phyloP scores from a whole-genome alignment of 2,888 invertebrate species.

The Corythucha ciliata region DNA sequence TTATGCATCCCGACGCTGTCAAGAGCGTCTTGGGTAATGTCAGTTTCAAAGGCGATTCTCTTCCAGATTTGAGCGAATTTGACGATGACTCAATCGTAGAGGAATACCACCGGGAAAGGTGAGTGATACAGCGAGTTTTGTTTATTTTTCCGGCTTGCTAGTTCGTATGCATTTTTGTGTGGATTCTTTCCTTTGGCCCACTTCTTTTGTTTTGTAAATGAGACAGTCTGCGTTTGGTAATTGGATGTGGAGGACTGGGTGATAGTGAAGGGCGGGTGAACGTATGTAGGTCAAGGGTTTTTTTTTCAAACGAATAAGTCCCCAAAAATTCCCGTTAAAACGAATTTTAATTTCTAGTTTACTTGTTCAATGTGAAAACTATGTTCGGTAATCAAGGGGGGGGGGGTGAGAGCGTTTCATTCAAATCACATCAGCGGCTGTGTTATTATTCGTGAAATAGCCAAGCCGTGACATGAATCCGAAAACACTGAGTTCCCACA shows the following conservation, averaged over 20 bases:
- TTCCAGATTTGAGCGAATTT: constrained; percentile 49
- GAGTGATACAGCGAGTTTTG: constrained; percentile 32
- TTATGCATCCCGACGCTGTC: too few species aligned
- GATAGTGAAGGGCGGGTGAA: background rate
- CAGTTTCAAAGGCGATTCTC: constrained; percentile 47
- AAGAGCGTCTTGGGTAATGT: constrained; percentile 45
- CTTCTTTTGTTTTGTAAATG: background rate
- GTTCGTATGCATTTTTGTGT: background rate
- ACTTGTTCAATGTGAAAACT: too few species aligned
- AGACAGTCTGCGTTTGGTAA: background rate
- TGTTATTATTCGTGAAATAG: too few species aligned
- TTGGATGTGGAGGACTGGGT: background rate
- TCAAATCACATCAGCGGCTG: too few species aligned
- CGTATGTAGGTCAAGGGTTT: constrained; percentile 2
- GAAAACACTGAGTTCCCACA: too few species aligned
- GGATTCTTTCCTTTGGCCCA: constrained; percentile 2
- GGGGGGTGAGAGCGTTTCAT: too few species aligned
- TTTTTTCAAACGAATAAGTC: too few species aligned
- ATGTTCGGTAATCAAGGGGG: too few species aligned
- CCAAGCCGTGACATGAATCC: too few species aligned
- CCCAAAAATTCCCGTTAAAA: too few species aligned
- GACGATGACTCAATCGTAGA: constrained; percentile 47
- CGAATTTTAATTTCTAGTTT: too few species aligned
- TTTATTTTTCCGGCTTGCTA: background rate
- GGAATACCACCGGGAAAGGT: constrained; percentile 47